Base-by-base conservation (phyloP, 2,113 vertebrate species). In the Tapirus terrestris region DNA sequence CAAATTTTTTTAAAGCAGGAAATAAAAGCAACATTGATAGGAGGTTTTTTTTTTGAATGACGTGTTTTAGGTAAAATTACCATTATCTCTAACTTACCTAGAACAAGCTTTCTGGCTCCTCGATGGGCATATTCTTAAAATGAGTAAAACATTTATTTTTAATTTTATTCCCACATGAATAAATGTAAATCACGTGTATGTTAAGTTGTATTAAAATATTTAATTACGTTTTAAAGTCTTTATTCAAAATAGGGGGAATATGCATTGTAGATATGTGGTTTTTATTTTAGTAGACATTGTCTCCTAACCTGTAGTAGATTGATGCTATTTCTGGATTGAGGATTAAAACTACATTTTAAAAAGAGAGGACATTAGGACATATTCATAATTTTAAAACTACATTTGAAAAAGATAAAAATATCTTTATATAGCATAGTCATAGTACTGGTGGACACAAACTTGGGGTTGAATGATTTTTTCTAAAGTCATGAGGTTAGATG, bases 391-490 rank as follows among this genome's bases (percentile, higher is more conserved):
- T 53, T 53, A 53, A 53, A 53, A 53, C 13, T 53, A 65, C 2
- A 65, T 29, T 45, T 80, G 25, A 48, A 79, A 65, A 18, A 36
- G 13, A 65, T 18, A 63, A 29, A 31, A 58, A 14, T 11, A 45
- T 1, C 31, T 73, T 67, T 60, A 18, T 25, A 12, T 14, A 39
- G 20, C 39, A 33, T 0, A 23, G 48, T 53, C 21, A 6, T 8
- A 39, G 8, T 20, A 18, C 0, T 8, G 14, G 4, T 23, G 43
- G 14, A 17, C 23, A 77, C 25, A 18, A 68, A 39, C 2, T 27
- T 43, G 18, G 1, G 1, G 25, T 0, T 3, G 39, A 68, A 33
- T 1, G 33, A 7, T 3, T 51, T 61, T 61, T 39, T 43, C 25
- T 33, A 16, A 80, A 51, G 9, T 63, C 27, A 23, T 51, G 25